Conservation (phyloP, 1,140 invertebrate genomes). For the Diprion similis region DNA sequence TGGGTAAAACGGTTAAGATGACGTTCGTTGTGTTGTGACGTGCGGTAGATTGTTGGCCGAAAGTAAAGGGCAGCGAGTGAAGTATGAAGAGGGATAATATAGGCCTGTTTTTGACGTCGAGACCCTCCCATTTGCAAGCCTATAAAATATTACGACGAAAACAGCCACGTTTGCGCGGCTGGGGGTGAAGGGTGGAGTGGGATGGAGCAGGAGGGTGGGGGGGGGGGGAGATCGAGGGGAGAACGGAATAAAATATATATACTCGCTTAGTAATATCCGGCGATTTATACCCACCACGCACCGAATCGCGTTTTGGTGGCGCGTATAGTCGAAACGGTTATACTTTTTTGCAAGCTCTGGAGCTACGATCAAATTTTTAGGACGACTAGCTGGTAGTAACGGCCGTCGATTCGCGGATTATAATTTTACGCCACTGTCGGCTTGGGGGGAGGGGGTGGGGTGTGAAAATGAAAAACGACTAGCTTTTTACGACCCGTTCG, state of each 20-base stretch:
- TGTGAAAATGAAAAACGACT: not conserved
- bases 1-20: not conserved
- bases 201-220: not conserved
- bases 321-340: not conserved
- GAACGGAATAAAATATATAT: slow-evolving; percentile 2
- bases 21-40: not conserved
- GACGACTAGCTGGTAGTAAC: not conserved
- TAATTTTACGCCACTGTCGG: not conserved
- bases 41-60: not conserved
- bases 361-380: not conserved
- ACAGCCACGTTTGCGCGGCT: slow-evolving; percentile 29
- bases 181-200: too few species aligned
- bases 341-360: not conserved
- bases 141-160: slow-evolving; percentile 51
- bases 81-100: slow-evolving; percentile 13
- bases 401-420: not conserved
- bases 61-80: not conserved
- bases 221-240: not conserved
- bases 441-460: too few species aligned
- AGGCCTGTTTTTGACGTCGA: slow-evolving; percentile 21
- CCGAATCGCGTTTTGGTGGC: not conserved
- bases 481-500: not conserved
- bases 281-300: not conserved
- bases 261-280: not conserved
- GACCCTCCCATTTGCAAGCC: slow-evolving; percentile 21